Conservation (phyloP, 2,797 vertebrate species). For the Platalea minor region DNA sequence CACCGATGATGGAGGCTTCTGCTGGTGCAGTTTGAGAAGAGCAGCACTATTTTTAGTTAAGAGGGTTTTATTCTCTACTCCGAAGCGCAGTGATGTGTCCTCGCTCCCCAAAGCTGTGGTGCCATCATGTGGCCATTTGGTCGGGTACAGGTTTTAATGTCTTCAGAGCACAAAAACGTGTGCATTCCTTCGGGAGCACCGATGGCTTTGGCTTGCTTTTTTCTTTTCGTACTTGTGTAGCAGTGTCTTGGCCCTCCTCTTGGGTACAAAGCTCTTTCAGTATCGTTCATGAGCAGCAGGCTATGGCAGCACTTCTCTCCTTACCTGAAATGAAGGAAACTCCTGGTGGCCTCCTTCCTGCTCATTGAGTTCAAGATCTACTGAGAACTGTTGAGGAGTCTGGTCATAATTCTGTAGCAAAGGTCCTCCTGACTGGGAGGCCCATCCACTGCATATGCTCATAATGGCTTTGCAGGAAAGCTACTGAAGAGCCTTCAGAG, state of each 20-base stretch:
- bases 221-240: fast-evolving
- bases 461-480: fast-evolving
- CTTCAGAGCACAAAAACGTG: not conserved
- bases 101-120: not conserved
- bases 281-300: not conserved
- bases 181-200: fast-evolving
- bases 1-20: not conserved
- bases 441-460: too few species aligned
- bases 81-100: too few species aligned
- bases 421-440: not conserved
- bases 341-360: not conserved
- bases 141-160: not conserved
- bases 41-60: not conserved
- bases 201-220: fast-evolving
- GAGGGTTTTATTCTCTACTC: too few species aligned
- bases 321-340: not conserved
- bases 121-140: conserved; percentile 23
- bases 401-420: not conserved
- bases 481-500: not conserved
- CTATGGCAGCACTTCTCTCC: not conserved
- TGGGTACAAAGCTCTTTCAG: not conserved
- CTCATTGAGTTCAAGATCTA: not conserved
- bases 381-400: not conserved
- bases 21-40: not conserved
- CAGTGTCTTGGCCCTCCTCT: not conserved